Evolutionary conservation across 2,113 vertebrate genomes (phyloP).

Genomic region (Cercocebus atys): DNA sequence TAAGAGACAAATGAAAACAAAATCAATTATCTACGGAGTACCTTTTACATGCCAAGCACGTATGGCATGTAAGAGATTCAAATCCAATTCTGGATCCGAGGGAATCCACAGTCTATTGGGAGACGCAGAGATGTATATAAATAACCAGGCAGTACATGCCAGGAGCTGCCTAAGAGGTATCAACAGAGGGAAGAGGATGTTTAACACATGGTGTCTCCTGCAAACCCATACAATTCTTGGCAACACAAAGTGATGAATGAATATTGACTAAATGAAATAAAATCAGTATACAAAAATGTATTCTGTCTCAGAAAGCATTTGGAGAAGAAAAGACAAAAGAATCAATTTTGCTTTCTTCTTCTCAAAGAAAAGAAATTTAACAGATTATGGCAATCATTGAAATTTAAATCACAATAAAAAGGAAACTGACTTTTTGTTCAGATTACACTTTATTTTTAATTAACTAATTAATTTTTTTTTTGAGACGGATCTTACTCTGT

Average conservation of each 20-base stretch:
- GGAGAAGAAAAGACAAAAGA: not conserved
- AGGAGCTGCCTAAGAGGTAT: not conserved
- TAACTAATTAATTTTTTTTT: too few relatives aligned
- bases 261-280: not conserved
- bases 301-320: not conserved
- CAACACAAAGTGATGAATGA: not conserved
- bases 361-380: slow-evolving; percentile 34
- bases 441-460: not conserved
- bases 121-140: not conserved
- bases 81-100: not conserved
- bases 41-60: not conserved
- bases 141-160: too few relatives aligned
- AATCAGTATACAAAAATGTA: not conserved
- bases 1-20: not conserved
- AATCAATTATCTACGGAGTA: rapidly evolving
- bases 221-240: not conserved
- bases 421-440: not conserved
- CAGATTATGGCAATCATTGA: not conserved
- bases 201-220: not conserved
- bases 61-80: not conserved
- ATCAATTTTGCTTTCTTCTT: slow-evolving; percentile 6
- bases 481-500: too few relatives aligned
- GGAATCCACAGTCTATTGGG: not conserved
- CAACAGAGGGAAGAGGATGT: not conserved
- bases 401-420: not conserved